Percentiles rank a stretch among this genome's conserved stretches.
phyloP scores from a whole-genome alignment of 2,888 invertebrate species.

The Electrophaes corylata region DNA sequence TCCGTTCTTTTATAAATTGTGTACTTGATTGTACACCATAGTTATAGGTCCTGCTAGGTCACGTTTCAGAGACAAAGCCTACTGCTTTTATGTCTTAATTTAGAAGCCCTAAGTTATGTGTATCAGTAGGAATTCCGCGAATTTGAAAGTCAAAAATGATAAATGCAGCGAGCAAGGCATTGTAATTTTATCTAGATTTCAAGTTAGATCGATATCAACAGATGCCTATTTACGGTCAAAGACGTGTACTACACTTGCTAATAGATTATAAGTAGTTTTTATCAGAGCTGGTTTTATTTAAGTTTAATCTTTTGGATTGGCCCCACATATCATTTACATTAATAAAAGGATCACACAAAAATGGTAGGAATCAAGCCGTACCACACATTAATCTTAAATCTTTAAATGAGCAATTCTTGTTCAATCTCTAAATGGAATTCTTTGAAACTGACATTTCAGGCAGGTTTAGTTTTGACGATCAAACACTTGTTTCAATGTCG shows the following conservation, averaged over 20 bases:
- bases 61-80: constrained; percentile 72
- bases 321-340: no score
- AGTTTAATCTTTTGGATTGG: no score
- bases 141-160: constrained; percentile 37
- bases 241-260: neutral
- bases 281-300: no score
- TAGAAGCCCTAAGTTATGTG: constrained; percentile 49
- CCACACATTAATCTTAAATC: no score
- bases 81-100: constrained; percentile 74
- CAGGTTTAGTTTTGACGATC: no score
- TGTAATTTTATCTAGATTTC: constrained; percentile 21
- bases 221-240: constrained; percentile 3
- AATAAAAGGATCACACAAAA: no score
- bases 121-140: constrained; percentile 26
- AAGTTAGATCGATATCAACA: constrained; percentile 7
- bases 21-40: constrained; percentile 50
- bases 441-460: no score
- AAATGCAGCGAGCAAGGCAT: constrained; percentile 13
- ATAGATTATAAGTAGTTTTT: neutral
- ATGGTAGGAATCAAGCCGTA: no score
- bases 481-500: no score
- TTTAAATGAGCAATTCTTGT: no score
- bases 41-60: constrained; percentile 63
- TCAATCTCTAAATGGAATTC: no score
- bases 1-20: neutral